These are phyloP conservation scores for Channa argus DNA, from an alignment of 2,113 vertebrate species.

Conservation along the genomic window DNA sequence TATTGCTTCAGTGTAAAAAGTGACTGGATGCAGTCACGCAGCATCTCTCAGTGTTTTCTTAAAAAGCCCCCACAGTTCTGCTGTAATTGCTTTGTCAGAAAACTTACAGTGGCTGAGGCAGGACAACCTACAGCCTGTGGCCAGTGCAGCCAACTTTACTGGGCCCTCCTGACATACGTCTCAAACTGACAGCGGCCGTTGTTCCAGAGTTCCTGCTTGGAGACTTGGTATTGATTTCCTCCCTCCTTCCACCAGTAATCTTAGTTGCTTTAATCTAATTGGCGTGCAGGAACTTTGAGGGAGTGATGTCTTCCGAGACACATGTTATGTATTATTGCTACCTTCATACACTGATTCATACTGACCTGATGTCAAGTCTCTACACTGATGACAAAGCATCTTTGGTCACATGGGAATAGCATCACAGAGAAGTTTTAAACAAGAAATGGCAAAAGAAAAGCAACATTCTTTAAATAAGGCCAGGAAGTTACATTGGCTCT, in stretches of 20 bases:
- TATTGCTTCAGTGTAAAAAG: not conserved
- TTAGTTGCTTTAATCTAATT: constrained; percentile 80
- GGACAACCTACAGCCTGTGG: constrained; percentile 10
- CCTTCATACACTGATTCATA: constrained; percentile 60
- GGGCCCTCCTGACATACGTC: constrained; percentile 51
- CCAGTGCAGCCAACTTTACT: constrained; percentile 45
- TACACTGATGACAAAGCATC: constrained; percentile 69
- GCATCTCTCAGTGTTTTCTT: not conserved
- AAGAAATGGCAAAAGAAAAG: not conserved
- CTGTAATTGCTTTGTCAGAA: constrained; percentile 43
- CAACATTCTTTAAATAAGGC: constrained; percentile 20
- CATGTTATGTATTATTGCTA: constrained; percentile 71
- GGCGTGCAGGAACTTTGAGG: constrained; percentile 60
- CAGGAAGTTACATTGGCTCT: not conserved
- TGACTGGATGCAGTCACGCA: not conserved
- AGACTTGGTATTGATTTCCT: constrained; percentile 76
- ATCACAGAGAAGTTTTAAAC: constrained; percentile 21
- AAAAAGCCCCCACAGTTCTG: constrained; percentile 20
- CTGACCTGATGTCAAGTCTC: constrained; percentile 68
- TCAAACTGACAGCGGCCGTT: constrained; percentile 63
- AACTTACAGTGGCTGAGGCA: constrained; percentile 10
- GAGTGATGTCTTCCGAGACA: constrained; percentile 65
- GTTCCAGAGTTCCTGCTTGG: constrained; percentile 63
- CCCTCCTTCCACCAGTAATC: constrained; percentile 70
- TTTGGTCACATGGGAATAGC: constrained; percentile 47